These are phyloP conservation scores for Hydropsyche tenuis DNA, from an alignment of 1,140 invertebrate species.

Conservation along the genomic window DNA sequence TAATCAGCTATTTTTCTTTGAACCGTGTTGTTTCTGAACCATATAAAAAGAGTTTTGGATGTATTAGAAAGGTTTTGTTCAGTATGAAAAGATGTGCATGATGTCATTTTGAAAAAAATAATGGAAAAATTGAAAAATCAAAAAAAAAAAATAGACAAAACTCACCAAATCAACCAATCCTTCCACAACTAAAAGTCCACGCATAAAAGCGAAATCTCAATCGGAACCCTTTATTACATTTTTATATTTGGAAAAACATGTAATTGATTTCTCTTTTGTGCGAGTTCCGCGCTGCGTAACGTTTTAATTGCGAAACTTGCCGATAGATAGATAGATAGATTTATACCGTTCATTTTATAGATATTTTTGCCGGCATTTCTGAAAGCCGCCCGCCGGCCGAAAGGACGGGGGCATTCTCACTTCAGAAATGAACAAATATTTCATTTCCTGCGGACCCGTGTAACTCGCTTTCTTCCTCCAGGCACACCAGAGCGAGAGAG, in stretches of 20 bases:
- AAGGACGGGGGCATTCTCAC: slow-evolving; percentile 20
- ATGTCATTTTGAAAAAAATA: no score
- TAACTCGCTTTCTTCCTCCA: slow-evolving; percentile 44
- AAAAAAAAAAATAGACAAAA: no score
- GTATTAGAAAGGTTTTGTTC: no score
- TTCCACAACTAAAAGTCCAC: no score
- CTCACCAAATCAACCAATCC: no score
- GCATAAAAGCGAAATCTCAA: neutral
- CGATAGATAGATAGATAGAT: neutral
- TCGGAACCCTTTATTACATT: neutral
- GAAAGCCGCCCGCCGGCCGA: neutral
- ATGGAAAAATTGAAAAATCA: no score
- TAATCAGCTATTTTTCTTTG: no score
- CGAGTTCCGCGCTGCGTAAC: neutral
- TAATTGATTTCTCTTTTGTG: slow-evolving; percentile 14
- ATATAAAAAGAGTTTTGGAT: no score
- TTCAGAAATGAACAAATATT: slow-evolving; percentile 49
- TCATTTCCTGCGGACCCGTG: slow-evolving; percentile 45
- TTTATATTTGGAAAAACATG: neutral
- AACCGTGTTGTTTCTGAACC: no score
- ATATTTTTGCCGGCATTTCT: neutral
- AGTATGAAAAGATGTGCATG: no score
- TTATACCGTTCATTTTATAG: neutral
- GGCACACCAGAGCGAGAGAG: slow-evolving; percentile 28
- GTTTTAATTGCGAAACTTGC: slow-evolving; percentile 27